Conservation (phyloP, 2,113 vertebrate genomes). For the Archocentrus centrarchus region DNA sequence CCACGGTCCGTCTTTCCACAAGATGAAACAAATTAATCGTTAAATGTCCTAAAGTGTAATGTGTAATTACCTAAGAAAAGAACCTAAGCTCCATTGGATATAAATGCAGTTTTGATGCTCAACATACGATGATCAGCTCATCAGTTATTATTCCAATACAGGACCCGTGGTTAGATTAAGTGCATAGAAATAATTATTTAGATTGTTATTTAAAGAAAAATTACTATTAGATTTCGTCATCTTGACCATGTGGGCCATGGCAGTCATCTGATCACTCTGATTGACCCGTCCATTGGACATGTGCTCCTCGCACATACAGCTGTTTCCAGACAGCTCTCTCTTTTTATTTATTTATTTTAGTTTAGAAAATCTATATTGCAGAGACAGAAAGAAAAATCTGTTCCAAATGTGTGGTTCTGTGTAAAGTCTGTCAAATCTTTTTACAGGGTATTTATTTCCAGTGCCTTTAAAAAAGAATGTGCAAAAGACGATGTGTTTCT, state of each 20-base stretch:
- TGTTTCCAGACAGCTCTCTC: neutral
- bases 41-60: neutral
- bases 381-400: neutral
- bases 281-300: neutral
- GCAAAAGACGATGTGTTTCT: neutral
- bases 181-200: neutral
- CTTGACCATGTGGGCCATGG: neutral
- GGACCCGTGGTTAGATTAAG: neutral
- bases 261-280: neutral
- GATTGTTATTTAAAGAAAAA: neutral
- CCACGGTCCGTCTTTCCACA: neutral
- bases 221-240: neutral
- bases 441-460: neutral
- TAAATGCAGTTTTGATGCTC: neutral
- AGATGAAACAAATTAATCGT: neutral
- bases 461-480: neutral
- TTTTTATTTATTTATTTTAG: neutral
- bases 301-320: neutral
- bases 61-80: neutral
- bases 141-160: neutral
- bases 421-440: neutral
- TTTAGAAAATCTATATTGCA: no score
- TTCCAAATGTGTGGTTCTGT: neutral
- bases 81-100: neutral
- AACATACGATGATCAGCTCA: neutral